Conservation (phyloP, 2,888 invertebrate genomes). For the Chymomyza caudatula region DNA sequence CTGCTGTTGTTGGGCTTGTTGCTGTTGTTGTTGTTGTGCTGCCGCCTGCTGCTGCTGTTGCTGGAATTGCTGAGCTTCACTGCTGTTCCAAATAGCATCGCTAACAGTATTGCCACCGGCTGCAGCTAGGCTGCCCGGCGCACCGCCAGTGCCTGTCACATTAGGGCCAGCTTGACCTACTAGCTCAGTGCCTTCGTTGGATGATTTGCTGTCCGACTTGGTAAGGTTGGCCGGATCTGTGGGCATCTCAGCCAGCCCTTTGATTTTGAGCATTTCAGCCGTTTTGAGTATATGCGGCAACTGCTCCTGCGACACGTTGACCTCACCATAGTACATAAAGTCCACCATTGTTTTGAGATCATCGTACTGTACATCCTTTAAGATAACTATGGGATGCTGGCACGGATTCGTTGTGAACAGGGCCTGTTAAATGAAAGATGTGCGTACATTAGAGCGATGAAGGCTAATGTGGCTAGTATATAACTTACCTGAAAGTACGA, state of each 20-base stretch:
- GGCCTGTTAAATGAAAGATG: conserved; percentile 80
- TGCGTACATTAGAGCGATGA: background rate
- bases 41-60: conserved; percentile 81
- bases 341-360: conserved; percentile 93
- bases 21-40: conserved; percentile 82
- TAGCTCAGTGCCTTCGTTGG: conserved; percentile 79
- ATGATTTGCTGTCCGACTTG: conserved; percentile 83
- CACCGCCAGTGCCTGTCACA: conserved; percentile 61
- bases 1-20: conserved; percentile 79
- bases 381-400: conserved; percentile 92
- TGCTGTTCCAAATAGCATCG: conserved; percentile 80
- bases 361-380: conserved; percentile 91
- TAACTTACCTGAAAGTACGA: conserved; percentile 91
- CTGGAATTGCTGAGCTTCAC: conserved; percentile 79
- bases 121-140: conserved; percentile 57
- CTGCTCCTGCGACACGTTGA: conserved; percentile 93
- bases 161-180: conserved; percentile 76
- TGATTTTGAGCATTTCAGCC: conserved; percentile 91
- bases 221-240: conserved; percentile 86
- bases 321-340: conserved; percentile 95
- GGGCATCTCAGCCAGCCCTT: conserved; percentile 92
- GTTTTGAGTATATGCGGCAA: conserved; percentile 88
- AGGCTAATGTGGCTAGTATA: background rate
- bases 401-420: conserved; percentile 92
- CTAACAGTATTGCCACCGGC: conserved; percentile 69